Evolutionary conservation across 1,140 invertebrate species (phyloP).

Genomic region (Spodoptera frugiperda): DNA sequence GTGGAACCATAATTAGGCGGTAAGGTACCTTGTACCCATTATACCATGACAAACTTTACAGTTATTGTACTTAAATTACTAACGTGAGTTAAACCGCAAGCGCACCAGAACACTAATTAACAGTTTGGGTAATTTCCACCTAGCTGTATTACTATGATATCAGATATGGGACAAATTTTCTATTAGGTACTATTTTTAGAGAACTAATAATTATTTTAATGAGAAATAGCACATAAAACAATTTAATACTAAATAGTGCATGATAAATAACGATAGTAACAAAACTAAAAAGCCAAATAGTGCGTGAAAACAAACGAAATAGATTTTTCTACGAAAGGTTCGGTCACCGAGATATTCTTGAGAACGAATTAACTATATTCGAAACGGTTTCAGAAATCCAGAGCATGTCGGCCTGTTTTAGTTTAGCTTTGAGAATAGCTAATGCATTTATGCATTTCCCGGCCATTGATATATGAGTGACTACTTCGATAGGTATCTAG

Average conservation of each 20-base stretch:
- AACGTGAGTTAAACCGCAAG: too few species aligned
- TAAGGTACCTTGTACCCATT: too few species aligned
- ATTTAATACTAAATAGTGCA: not conserved
- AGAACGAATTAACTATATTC: conserved; percentile 10
- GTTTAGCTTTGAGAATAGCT: not conserved
- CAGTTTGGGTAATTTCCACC: too few species aligned
- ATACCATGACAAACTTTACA: too few species aligned
- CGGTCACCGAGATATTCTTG: not conserved
- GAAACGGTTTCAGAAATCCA: conserved; percentile 5
- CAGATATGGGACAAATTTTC: too few species aligned
- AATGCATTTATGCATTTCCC: conserved; percentile 16
- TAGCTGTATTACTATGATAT: too few species aligned
- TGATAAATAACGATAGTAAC: too few species aligned
- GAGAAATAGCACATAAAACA: not conserved
- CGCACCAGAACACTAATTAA: too few species aligned
- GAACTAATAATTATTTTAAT: not conserved
- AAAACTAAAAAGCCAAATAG: not conserved
- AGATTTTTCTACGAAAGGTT: not conserved
- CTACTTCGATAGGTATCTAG: not conserved
- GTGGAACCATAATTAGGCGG: too few species aligned
- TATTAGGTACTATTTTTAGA: too few species aligned
- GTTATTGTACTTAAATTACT: too few species aligned
- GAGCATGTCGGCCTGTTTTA: conserved; percentile 22
- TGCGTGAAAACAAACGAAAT: too few species aligned
- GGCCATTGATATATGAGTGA: not conserved